Conservation (phyloP, 2,797 vertebrate genomes). For the Stomatorhinus walkeri region DNA sequence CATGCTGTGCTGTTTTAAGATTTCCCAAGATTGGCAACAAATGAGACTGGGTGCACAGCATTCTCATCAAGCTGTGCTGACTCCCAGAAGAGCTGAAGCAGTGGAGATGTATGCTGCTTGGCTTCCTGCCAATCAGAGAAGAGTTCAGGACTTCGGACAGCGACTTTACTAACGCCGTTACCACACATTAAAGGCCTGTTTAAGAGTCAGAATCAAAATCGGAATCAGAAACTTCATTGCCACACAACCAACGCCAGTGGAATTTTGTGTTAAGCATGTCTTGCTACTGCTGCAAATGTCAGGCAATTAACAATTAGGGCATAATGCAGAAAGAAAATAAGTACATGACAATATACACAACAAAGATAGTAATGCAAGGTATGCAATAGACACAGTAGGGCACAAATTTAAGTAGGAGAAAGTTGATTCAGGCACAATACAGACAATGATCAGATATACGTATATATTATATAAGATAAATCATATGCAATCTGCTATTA, state of each 20-base stretch:
- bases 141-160: slow-evolving; percentile 2
- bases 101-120: not conserved
- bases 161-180: not conserved
- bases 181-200: not conserved
- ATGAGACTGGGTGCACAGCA: not conserved
- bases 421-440: not conserved
- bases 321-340: not conserved
- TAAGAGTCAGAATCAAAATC: not conserved
- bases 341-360: not conserved
- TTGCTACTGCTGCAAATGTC: not conserved
- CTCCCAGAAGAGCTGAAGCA: not conserved
- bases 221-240: not conserved
- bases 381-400: not conserved
- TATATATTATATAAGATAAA: not conserved
- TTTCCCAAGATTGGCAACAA: not conserved
- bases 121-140: not conserved
- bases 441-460: not conserved
- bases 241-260: not conserved
- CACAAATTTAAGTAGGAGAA: not conserved
- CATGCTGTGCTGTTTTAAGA: not conserved
- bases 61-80: not conserved
- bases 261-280: not conserved
- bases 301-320: not conserved
- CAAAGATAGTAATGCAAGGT: not conserved
- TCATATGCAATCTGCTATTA: not conserved